Conservation (phyloP, 1,140 invertebrate species). For the Drosophila grimshawi region DNA sequence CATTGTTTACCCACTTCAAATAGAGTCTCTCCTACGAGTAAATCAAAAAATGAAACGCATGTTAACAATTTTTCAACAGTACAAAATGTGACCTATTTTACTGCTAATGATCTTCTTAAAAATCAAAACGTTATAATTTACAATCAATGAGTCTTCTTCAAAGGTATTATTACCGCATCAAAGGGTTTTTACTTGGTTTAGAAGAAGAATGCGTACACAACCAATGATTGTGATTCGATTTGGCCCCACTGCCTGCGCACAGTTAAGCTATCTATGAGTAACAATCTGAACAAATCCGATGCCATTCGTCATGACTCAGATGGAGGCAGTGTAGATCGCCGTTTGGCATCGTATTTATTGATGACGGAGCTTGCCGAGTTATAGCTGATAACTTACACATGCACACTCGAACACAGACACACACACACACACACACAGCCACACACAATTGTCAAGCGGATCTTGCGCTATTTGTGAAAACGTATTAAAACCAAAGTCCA, state of each 20-base stretch:
- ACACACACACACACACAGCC: neutral
- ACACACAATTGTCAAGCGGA: conserved; percentile 28
- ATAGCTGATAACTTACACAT: conserved; percentile 28
- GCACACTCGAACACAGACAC: neutral
- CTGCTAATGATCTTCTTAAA: too few species aligned
- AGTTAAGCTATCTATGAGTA: conserved; percentile 5
- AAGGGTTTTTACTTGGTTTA: too few species aligned
- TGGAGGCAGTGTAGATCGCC: neutral
- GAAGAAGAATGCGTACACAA: too few species aligned
- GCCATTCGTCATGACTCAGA: conserved; percentile 53
- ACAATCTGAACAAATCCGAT: conserved; percentile 33
- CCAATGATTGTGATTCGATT: neutral
- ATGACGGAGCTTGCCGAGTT: conserved; percentile 24
- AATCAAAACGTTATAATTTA: too few species aligned
- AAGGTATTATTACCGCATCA: neutral
- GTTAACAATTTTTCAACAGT: too few species aligned
- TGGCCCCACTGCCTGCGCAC: too few species aligned
- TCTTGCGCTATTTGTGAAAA: conserved; percentile 13
- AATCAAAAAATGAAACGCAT: too few species aligned
- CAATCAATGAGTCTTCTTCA: too few species aligned
- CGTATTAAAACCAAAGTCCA: neutral
- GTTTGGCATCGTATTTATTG: neutral
- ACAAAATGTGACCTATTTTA: too few species aligned
- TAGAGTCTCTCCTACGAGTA: too few species aligned
- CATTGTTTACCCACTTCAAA: too few species aligned